These are phyloP conservation scores for Ctenoplectra terminalis DNA, from an alignment of 1,140 invertebrate species.

Conservation along the genomic window DNA sequence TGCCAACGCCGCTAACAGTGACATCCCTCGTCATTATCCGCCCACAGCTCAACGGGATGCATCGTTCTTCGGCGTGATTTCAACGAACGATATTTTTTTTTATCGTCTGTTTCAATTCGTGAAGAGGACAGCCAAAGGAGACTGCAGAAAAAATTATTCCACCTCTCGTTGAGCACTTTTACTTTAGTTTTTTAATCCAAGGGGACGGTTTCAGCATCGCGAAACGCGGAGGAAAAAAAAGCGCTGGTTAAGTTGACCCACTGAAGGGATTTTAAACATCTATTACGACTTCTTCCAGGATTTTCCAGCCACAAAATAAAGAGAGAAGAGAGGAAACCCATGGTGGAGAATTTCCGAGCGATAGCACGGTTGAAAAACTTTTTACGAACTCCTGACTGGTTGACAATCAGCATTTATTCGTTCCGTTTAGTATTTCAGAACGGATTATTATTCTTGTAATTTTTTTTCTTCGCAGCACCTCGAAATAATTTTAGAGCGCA, in stretches of 20 bases:
- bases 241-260: constrained; percentile 55
- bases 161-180: not conserved
- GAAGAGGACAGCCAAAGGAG: not conserved
- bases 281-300: constrained; percentile 52
- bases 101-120: not conserved
- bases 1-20: not conserved
- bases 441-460: too few relatives aligned
- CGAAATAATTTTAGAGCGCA: too few relatives aligned
- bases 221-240: constrained; percentile 46
- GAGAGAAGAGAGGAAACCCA: not conserved
- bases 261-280: constrained; percentile 62
- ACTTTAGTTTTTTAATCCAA: not conserved
- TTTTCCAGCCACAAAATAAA: constrained; percentile 12
- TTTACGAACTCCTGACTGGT: constrained; percentile 32
- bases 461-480: too few relatives aligned
- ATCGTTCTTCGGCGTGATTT: constrained; percentile 10
- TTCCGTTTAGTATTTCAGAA: constrained; percentile 47
- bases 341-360: constrained; percentile 44
- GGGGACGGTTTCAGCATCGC: constrained; percentile 15
- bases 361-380: constrained; percentile 58
- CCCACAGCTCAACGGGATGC: not conserved
- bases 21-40: not conserved
- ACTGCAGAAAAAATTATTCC: not conserved
- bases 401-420: constrained; percentile 66
- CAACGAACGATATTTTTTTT: constrained; percentile 9